These are phyloP conservation scores for Vespertilio murinus DNA, from an alignment of 2,797 vertebrate species.

Conservation along the genomic window DNA sequence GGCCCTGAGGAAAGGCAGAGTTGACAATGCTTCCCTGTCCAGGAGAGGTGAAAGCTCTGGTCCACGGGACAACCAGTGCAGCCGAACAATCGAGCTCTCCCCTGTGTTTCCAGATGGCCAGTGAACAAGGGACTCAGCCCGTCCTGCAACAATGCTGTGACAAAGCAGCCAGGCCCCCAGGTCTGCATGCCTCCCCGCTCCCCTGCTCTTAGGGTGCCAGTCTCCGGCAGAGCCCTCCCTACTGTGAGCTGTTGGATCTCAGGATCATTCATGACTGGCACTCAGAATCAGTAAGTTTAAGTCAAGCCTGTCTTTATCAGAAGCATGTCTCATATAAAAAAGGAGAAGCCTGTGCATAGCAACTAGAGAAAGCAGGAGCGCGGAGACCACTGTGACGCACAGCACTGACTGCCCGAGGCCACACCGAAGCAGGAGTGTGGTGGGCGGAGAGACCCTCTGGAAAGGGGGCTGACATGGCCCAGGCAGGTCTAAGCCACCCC, in stretches of 20 bases:
- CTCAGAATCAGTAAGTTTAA: not conserved
- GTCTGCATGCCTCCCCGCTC: not conserved
- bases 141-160: not conserved
- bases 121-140: not conserved
- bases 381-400: not conserved
- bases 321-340: not conserved
- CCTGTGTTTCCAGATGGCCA: constrained; percentile 8
- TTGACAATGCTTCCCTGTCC: not conserved
- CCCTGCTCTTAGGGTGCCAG: not conserved
- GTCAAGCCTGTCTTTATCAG: not conserved
- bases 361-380: not conserved
- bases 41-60: not conserved
- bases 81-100: constrained; percentile 22
- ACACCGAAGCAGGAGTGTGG: not conserved
- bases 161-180: not conserved
- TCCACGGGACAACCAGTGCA: not conserved
- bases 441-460: not conserved
- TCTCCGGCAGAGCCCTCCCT: not conserved
- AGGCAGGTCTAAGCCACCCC: not conserved
- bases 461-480: not conserved
- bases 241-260: not conserved
- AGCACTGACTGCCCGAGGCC: not conserved
- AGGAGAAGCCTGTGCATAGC: not conserved
- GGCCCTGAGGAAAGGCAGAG: not conserved
- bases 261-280: not conserved